Base-by-base conservation (phyloP, 2,113 vertebrate species). In the Poeciliopsis retropinna region DNA sequence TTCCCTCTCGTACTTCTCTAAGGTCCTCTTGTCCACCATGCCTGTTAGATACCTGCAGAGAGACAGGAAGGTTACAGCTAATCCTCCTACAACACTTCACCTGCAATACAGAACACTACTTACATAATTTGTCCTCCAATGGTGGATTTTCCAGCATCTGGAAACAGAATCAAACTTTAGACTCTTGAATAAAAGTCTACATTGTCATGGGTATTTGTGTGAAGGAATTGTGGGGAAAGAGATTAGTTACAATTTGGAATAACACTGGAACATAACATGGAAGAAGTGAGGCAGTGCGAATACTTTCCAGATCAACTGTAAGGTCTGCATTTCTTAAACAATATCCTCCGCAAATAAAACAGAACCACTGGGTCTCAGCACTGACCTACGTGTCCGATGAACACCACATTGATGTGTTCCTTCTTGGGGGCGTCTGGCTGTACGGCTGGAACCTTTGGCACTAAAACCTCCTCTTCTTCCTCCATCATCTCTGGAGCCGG, bases 101-200 rank as follows among this genome's bases (percentile, higher is more conserved):
- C 31, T 0, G 28, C 1, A 1, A 41, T 34, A 57, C 57, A 3
- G 0, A 14, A n/a, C 0, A 54, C 3, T 22, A 94, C 98, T 97
- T 92, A 99, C 98, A 99, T 99, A 91, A 99, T 99, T 87, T 99
- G 98, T 85, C 98, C 98, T 76, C 98, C 98, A 85, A 99, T 99
- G 62, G 98, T 99, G 79, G 98, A 99, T 90, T 99, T 99, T 73
- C 98, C 98, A 89, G 98, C 98, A 90, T 99, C 98, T 99, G 76
- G 44, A 17, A 17, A 19, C 44, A 47, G 17, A 47, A 47, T 41
- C 5, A 47, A 19, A 17, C 44, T 47, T 47, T 19, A 47, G 4
- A 19, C 14, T 47, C 44, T 47, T 7, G 17, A 19, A 47, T 47
- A 15, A 47, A 47, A 37, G 34, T 37, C 39, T 14, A 41, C 39